A percentile compares a stretch with the other conserved stretches of the same genome.
Evolutionary conservation across 2,888 invertebrate genomes (phyloP).

Genomic region (Holacanthella duospinosa): DNA sequence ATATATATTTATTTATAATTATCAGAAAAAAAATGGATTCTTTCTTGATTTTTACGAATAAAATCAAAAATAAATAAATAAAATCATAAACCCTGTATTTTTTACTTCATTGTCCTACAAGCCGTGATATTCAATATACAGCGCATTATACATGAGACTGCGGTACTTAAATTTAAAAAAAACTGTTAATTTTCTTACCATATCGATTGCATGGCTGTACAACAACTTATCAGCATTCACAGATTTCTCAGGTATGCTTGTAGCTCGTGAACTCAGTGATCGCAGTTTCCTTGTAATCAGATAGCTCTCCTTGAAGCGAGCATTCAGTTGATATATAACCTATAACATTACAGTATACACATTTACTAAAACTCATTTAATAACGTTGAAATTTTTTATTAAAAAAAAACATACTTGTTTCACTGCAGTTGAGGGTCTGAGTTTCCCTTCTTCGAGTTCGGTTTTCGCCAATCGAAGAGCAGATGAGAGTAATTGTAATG

Average conservation of each 20-base stretch:
- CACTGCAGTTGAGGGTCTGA: constrained; percentile 84
- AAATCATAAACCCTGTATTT: no score
- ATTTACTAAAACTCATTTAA: background rate
- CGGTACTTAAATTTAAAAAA: background rate
- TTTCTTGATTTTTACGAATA: background rate
- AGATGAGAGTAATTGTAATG: constrained; percentile 88
- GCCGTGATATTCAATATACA: no score
- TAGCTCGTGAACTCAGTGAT: constrained; percentile 30
- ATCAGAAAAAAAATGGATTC: background rate
- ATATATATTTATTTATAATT: no score
- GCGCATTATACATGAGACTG: background rate
- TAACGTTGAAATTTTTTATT: background rate
- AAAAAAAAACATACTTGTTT: constrained; percentile 57
- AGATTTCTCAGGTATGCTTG: constrained; percentile 35
- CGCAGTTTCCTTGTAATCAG: constrained; percentile 37
- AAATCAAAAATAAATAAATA: background rate
- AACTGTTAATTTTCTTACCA: constrained; percentile 61
- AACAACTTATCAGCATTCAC: constrained; percentile 85
- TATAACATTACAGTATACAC: constrained; percentile 9
- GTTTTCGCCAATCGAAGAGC: constrained; percentile 80
- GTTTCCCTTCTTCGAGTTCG: constrained; percentile 68
- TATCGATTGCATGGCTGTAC: constrained; percentile 93
- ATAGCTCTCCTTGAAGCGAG: constrained; percentile 36
- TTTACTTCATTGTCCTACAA: no score
- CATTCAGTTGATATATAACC: constrained; percentile 37